Evolutionary conservation across 2,797 vertebrate species (phyloP).

Genomic region (Melanitta fusca): DNA sequence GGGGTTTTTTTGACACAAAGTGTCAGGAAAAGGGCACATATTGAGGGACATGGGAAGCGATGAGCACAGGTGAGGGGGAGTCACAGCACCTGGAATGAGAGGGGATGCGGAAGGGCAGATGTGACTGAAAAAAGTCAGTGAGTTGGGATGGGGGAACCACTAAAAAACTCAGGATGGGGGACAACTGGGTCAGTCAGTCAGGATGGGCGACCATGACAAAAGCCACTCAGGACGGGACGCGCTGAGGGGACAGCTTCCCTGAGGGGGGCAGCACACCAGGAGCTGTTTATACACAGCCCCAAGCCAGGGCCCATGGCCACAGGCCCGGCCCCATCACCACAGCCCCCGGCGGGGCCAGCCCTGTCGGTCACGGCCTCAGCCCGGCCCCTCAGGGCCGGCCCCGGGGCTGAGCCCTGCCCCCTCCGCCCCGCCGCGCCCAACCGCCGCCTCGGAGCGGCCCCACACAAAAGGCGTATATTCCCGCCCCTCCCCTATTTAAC

Average conservation of each 20-base stretch:
- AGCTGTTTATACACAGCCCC: too few species aligned
- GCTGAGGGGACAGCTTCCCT: background rate
- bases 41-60: accelerated
- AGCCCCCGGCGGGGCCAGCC: accelerated
- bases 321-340: accelerated
- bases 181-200: too few species aligned
- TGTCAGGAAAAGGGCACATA: background rate
- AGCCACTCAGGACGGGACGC: accelerated
- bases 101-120: accelerated
- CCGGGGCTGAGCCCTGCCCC: too few species aligned
- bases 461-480: accelerated
- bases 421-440: accelerated
- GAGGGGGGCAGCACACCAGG: accelerated
- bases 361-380: accelerated
- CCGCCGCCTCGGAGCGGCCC: accelerated
- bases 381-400: accelerated
- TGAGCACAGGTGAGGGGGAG: accelerated
- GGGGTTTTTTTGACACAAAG: accelerated
- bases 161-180: too few species aligned
- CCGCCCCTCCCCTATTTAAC: background rate
- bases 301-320: accelerated
- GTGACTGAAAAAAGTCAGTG: accelerated
- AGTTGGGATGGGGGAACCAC: too few species aligned
- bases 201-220: too few species aligned
- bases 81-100: accelerated